Evolutionary conservation across 2,888 invertebrate species (phyloP).

Genomic region (Carterocephalus palaemon): DNA sequence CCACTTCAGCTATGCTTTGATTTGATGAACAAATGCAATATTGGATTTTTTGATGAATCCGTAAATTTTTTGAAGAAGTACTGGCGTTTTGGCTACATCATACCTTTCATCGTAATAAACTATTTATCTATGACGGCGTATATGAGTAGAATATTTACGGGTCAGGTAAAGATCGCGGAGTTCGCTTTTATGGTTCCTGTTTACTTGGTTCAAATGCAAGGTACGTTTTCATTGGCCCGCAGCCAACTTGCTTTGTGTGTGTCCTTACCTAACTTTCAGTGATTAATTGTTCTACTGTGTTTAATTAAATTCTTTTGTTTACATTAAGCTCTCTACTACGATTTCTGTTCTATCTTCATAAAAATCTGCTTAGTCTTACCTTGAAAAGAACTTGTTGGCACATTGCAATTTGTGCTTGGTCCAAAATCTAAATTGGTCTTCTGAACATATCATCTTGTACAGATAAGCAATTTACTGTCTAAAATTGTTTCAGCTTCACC

Average conservation of each 20-base stretch:
- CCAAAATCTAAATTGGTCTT: conserved; percentile 7
- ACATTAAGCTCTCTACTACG: neutral
- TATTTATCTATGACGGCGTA: conserved; percentile 20
- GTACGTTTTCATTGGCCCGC: conserved; percentile 21
- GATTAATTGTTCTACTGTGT: conserved; percentile 14
- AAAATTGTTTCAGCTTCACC: conserved; percentile 4
- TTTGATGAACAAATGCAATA: conserved; percentile 28
- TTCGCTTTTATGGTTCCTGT: conserved; percentile 28
- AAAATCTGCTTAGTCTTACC: conserved; percentile 10
- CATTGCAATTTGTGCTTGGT: neutral
- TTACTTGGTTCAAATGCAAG: conserved; percentile 26
- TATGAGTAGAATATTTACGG: conserved; percentile 20
- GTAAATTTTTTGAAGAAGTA: conserved; percentile 24
- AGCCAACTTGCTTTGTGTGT: neutral
- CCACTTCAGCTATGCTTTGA: conserved; percentile 30
- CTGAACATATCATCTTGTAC: conserved; percentile 10
- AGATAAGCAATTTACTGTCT: conserved; percentile 9
- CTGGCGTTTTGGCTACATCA: conserved; percentile 26
- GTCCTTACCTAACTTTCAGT: conserved; percentile 4
- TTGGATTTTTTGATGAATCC: conserved; percentile 29
- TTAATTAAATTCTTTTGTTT: conserved; percentile 6
- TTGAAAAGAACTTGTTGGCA: conserved; percentile 6
- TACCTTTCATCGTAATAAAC: conserved; percentile 19
- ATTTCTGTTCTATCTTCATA: conserved; percentile 5
- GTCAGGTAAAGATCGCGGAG: conserved; percentile 26